Evolutionary conservation across 1,140 invertebrate genomes (phyloP), one percentile per base, ranked within the genome.

Genomic region (Gonioctena quinquepunctata): DNA sequence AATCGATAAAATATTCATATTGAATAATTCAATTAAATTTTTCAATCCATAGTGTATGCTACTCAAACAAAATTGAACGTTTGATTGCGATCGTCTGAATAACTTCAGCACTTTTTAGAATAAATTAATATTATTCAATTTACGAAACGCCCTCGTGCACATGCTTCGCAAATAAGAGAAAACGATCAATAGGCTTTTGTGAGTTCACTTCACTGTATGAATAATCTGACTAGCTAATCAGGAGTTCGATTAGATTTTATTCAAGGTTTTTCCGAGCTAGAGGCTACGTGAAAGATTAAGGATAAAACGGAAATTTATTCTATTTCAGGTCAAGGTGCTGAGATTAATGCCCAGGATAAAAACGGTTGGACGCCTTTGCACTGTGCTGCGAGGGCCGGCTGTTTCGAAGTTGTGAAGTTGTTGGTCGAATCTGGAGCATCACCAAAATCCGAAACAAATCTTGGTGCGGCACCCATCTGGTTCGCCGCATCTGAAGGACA

Each of bases 351-450:
- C 1, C 95, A 94, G 68, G 98, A 99, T 83, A 96, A 96, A 86
- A 97, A 98, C 83, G 95, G 96, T 25, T 99, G 97, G 96, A 99
- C 97, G 4, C 91, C 97, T 23, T 85, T 99, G 71, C 98, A 99
- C 85, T 98, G 94, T 85, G 94, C 97, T 1, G 92, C 96, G 2
- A 92, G 96, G 83, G 95, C 97, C 56, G 98, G 98, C 4, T 94
- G 94, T 85, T 86, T 98, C 21, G 94, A 97, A 66, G 97, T 99
- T 1, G 96, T 99, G 0, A 95, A 96, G 82, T 85, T 99, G 16
- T 86, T 99, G 21, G 93, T 97, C 6, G 97, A 99, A 84, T 96
- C 95, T 73, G 97, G 96, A 27, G 97, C 96, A 7, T 96, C 95
- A 0, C 94, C 97, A 3, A 95, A 95, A 81, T 93, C 92, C 61